Conservation (phyloP, 1,140 invertebrate species). For the Bombus cullumanus region DNA sequence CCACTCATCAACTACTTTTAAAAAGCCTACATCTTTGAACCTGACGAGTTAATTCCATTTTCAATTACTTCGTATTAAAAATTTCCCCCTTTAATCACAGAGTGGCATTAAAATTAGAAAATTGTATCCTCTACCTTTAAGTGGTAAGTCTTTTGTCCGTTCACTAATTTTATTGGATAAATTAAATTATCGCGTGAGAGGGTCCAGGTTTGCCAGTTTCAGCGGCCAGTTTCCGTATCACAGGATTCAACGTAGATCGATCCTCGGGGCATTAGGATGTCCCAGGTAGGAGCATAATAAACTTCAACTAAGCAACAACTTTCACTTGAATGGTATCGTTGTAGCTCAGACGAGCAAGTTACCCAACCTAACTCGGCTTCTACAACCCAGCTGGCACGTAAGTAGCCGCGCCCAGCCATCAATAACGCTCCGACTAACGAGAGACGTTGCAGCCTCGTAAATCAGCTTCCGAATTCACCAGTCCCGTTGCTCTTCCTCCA, state of each 20-base stretch:
- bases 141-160: no score
- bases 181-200: not conserved
- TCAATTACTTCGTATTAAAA: not conserved
- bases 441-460: conserved; percentile 51
- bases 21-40: not conserved
- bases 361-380: not conserved
- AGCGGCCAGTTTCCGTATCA: conserved; percentile 1
- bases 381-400: not conserved
- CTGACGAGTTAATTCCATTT: not conserved
- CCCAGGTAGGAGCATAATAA: not conserved
- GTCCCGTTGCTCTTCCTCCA: not conserved
- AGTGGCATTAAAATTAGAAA: not conserved
- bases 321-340: conserved; percentile 10
- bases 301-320: not conserved
- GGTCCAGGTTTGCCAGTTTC: not conserved
- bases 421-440: conserved; percentile 43
- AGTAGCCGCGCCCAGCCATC: conserved; percentile 40
- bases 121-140: no score
- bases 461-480: conserved; percentile 54
- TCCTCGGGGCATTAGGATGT: not conserved
- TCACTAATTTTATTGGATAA: not conserved
- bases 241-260: not conserved
- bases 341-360: not conserved
- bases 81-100: not conserved
- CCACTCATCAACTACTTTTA: not conserved